Evolutionary conservation across 2,888 invertebrate species (phyloP), one percentile per base, ranked within the genome.

Genomic region (Lordiphosa andalusiaca): DNA sequence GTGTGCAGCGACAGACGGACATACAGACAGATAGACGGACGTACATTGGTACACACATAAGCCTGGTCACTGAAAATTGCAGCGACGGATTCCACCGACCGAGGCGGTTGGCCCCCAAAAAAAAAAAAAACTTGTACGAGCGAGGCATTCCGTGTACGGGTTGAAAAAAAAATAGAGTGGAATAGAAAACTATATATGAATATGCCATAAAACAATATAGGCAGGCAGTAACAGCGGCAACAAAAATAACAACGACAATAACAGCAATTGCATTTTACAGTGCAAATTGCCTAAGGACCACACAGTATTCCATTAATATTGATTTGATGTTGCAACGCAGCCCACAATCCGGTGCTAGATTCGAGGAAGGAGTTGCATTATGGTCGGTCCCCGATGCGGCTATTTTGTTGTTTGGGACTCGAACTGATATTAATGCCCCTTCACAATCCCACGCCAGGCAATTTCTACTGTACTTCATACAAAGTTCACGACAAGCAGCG

Each of bases 31-130:
- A 63, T 51, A 49, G 33, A 54, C 21, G 21, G 42, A 47, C 42
- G 49, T 62, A 46, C 60, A 47, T 40, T 21, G 44, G 54, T 21
- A 48, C 52, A 36, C 44, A 52, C 47, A 59, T 39, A 40, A 67
- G 81, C 84, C 76, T 76, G 77, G 77, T 73, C 84, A 83, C 73
- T 81, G 69, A 61, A 76, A 76, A 73, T 71, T 81, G 81, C 84
- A 83, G 59, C 84, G 71, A 66, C 74, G 55, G 67, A 65, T 65
- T 70, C 64, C 66, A 69, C 68, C 63, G 66, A 62, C 65, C 66
- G 53, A 53, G 61, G 60, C 76, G 71, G 57, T 48, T 69, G 64
- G 72, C 78, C 50, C 51, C 63, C 76, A 47, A 59, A 78, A n/a
- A n/a, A n/a, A n/a, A n/a, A n/a, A n/a, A n/a, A 76, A 50, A 12